Evolutionary conservation across 1,140 invertebrate genomes (phyloP).

Genomic region (Caenorhabditis briggsae): DNA sequence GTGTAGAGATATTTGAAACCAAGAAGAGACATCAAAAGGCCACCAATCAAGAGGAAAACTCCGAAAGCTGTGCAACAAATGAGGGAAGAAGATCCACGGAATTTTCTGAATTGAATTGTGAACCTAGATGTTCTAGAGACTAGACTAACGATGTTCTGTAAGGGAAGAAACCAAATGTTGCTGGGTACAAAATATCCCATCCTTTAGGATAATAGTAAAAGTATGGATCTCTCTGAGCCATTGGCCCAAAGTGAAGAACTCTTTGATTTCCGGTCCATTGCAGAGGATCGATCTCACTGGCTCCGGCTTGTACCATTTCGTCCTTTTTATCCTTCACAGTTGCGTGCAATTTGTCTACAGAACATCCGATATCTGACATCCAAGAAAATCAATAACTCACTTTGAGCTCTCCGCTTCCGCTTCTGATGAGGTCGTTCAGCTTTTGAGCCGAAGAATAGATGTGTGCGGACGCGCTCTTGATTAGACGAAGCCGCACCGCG

Average conservation of each 20-base stretch:
- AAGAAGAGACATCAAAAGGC: slow-evolving; percentile 69
- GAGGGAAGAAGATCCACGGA: slow-evolving; percentile 74
- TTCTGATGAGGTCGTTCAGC: slow-evolving; percentile 73
- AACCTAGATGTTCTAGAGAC: neutral
- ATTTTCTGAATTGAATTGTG: slow-evolving; percentile 71
- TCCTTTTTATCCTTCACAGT: slow-evolving; percentile 75
- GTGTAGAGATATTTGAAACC: slow-evolving; percentile 75
- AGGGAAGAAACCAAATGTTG: slow-evolving; percentile 78
- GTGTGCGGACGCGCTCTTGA: slow-evolving; percentile 75
- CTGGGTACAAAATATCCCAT: slow-evolving; percentile 77
- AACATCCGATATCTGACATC: neutral
- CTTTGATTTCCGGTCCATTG: slow-evolving; percentile 74
- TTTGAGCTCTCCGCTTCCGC: slow-evolving; percentile 75
- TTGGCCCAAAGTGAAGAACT: slow-evolving; percentile 77
- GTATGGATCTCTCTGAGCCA: slow-evolving; percentile 78
- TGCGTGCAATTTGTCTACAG: slow-evolving; percentile 77
- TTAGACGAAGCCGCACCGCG: slow-evolving; percentile 67
- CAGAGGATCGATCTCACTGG: slow-evolving; percentile 75
- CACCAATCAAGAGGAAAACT: slow-evolving; percentile 74
- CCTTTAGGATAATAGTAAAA: slow-evolving; percentile 78
- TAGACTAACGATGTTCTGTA: slow-evolving; percentile 74
- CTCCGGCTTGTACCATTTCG: slow-evolving; percentile 76
- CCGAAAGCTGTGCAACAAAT: slow-evolving; percentile 77
- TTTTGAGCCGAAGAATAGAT: slow-evolving; percentile 76
- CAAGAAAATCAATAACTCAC: slow-evolving; percentile 64